phyloP scores from a whole-genome alignment of 2,113 vertebrate genomes.

The Colinus virginianus region DNA sequence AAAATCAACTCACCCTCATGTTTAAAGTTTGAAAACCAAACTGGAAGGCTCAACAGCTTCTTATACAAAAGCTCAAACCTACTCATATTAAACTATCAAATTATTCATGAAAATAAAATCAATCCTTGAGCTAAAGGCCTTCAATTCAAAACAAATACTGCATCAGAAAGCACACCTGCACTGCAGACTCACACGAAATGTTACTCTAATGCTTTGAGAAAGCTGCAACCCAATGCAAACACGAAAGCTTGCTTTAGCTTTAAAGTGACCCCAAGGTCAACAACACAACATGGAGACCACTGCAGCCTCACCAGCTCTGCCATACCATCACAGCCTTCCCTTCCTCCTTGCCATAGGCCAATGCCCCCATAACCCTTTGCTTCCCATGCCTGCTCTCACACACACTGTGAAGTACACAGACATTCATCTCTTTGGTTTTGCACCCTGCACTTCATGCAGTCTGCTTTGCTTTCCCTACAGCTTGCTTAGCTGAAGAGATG shows the following conservation, averaged over 20 bases:
- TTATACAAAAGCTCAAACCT: slow-evolving; percentile 6
- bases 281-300: fast-evolving
- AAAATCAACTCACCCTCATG: not conserved
- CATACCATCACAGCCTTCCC: fast-evolving
- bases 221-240: not conserved
- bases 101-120: slow-evolving; percentile 41
- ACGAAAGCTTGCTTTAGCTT: not conserved
- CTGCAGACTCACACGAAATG: not conserved
- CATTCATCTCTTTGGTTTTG: not conserved
- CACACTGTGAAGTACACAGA: not conserved
- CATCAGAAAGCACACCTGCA: not conserved
- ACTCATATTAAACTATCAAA: not conserved
- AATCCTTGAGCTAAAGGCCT: not conserved
- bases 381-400: not conserved
- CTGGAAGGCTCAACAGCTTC: not conserved
- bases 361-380: fast-evolving
- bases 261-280: not conserved
- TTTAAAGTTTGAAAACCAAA: not conserved
- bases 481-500: not conserved
- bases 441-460: not conserved
- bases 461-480: not conserved
- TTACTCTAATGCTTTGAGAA: not conserved
- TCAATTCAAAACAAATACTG: not conserved
- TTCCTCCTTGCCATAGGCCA: not conserved
- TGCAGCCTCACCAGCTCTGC: not conserved